Base-by-base conservation (phyloP, 2,113 vertebrate genomes). In the Cygnus buccinator region DNA sequence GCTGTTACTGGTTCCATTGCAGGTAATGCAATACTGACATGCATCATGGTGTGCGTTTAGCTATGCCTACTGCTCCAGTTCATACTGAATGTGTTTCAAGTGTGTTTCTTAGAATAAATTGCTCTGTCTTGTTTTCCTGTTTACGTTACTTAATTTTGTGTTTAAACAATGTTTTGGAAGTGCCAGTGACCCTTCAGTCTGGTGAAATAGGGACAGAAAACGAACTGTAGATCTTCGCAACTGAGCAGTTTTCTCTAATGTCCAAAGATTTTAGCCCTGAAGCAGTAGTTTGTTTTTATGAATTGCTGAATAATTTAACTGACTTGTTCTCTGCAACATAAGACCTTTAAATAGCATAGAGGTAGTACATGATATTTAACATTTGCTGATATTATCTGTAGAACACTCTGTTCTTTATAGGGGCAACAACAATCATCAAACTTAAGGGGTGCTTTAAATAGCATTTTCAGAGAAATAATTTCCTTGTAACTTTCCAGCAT, bases 301-400 rank as follows among this genome's bases (percentile, higher is more conserved):
- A 95, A 91, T 95, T 87, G 43, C 52, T 84, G 95, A 96, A 96
- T 96, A 96, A 94, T 94, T 86, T 59, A 81, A 78, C 86, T 75
- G 87, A 95, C 94, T 95, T 97, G 84, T 96, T 94, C 87, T 87
- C 87, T 68, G 91, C 87, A 97, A 95, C 93, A 82, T 94, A 75
- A 95, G 87, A 94, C 84, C 89, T 95, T 96, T 96, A 97, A 97
- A 97, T 94, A 96, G 94, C 94, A 61, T 89, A 3, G 84, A 72
- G 87, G 74, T 43, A 94, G 91, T 94, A 87, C 93, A 89, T 92
- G 96, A 82, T 94, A 94, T 94, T 96, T 97, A 97, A 97, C 93
- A 95, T 96, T 96, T 95, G 70, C 93, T 95, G 94, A 68, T 96
- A 91, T 82, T 93, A 97, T 96, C 94, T 96, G 91, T 75, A 57